These are phyloP conservation scores for Melanotaenia parkinsoni DNA, from an alignment of 2,797 vertebrate species.

Conservation along the genomic window DNA sequence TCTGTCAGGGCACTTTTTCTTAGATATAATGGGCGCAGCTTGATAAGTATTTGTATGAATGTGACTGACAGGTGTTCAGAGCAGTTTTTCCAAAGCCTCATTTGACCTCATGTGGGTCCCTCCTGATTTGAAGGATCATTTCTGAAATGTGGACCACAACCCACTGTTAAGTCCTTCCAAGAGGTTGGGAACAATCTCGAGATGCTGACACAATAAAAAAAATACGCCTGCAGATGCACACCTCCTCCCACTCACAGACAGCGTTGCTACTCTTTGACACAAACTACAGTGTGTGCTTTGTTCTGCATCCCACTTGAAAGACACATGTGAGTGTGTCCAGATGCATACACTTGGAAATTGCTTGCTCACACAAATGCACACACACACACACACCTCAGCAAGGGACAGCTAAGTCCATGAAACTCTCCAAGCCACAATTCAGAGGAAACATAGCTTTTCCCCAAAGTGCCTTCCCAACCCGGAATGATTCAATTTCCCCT, in stretches of 20 bases:
- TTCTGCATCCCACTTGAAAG: slow-evolving; percentile 52
- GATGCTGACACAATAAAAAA: slow-evolving; percentile 71
- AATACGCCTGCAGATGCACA: slow-evolving; percentile 56
- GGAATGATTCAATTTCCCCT: slow-evolving; percentile 82
- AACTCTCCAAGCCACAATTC: slow-evolving; percentile 64
- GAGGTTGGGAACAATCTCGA: slow-evolving; percentile 50
- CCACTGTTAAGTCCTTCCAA: slow-evolving; percentile 53
- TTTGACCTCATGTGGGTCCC: slow-evolving; percentile 47
- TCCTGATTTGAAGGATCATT: slow-evolving; percentile 50
- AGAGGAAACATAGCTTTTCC: slow-evolving; percentile 70
- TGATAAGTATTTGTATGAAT: slow-evolving; percentile 27
- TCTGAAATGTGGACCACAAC: slow-evolving; percentile 55
- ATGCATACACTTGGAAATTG: slow-evolving; percentile 53
- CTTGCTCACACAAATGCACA: slow-evolving; percentile 26
- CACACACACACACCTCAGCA: slow-evolving; percentile 26
- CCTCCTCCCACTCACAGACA: slow-evolving; percentile 63
- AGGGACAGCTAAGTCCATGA: slow-evolving; percentile 28
- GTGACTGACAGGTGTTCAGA: slow-evolving; percentile 57
- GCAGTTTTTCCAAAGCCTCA: slow-evolving; percentile 27
- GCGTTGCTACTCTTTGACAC: slow-evolving; percentile 66
- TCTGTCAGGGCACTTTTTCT: neutral
- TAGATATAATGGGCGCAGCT: neutral
- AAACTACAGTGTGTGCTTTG: slow-evolving; percentile 72
- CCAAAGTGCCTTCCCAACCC: slow-evolving; percentile 70
- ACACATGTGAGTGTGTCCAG: slow-evolving; percentile 43